phyloP scores from a whole-genome alignment of 2,888 invertebrate species.

The Dermolepida albohirtum region DNA sequence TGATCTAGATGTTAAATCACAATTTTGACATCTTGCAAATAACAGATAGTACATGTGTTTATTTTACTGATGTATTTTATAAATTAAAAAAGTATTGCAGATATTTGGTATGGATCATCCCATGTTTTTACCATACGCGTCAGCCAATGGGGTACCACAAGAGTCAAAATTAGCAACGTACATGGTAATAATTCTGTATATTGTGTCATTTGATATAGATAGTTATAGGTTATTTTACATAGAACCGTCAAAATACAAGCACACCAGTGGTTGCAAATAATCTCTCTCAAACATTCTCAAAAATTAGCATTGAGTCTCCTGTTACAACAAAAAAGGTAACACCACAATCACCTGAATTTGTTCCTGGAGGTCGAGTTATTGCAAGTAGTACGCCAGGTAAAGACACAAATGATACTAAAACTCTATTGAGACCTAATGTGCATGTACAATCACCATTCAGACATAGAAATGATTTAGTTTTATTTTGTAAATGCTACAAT shows the following conservation, averaged over 20 bases:
- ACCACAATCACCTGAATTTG: conserved; percentile 69
- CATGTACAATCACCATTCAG: conserved; percentile 1
- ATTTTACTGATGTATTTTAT: conserved; percentile 45
- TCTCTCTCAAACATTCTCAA: conserved; percentile 58
- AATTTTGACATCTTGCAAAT: conserved; percentile 41
- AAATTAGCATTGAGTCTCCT: conserved; percentile 58
- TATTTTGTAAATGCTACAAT: too few species aligned
- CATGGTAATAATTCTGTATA: conserved; percentile 71
- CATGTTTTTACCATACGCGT: conserved; percentile 76
- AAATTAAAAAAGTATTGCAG: conserved; percentile 44
- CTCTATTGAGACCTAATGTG: conserved; percentile 13
- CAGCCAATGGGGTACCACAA: conserved; percentile 81
- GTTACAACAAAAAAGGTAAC: conserved; percentile 66
- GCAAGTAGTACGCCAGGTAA: conserved; percentile 52
- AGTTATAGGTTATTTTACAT: conserved; percentile 46
- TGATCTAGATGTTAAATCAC: conserved; percentile 36
- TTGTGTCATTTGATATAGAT: conserved; percentile 31
- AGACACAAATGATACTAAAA: conserved; percentile 27
- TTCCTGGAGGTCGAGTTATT: conserved; percentile 62
- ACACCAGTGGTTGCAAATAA: conserved; percentile 56
- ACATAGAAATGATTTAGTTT: neutral
- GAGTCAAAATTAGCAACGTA: conserved; percentile 88
- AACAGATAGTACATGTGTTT: conserved; percentile 41
- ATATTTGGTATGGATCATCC: conserved; percentile 78
- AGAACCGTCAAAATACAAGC: conserved; percentile 58